Evolutionary conservation across 2,797 vertebrate species (phyloP), one percentile per base, ranked within the genome.

Genomic region (Sardinella longiceps): DNA sequence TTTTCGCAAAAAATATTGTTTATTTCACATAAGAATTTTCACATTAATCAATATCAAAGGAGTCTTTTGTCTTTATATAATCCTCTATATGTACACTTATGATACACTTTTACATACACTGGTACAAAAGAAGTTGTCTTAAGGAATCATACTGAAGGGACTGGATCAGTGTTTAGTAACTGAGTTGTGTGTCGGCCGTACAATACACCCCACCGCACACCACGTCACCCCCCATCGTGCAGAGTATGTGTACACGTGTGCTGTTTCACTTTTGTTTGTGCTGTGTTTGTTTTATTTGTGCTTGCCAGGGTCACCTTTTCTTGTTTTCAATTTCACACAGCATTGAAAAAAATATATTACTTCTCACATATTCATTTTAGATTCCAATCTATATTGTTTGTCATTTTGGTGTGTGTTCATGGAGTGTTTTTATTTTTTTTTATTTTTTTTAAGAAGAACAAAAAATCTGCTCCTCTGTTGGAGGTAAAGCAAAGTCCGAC

Each of bases 1-100:
- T 74, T 74, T 74, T 74, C 66, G 30, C 84, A 95, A 95, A 96
- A 96, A 95, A 95, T 93, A 94, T 91, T 56, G 83, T 95, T 95
- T 94, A 95, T 95, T 96, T 95, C 94, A 94, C 94, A 94, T 93
- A 93, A 91, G 93, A 94, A 92, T 90, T 82, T 95, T 95, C 93
- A 96, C 94, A 95, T 95, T 95, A 91, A 93, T 91, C 92, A 93
- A 95, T 93, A 94, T 95, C 93, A 95, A 95, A 95, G 92, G 85
- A 80, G 58, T 90, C 58, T 94, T 93, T 90, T 82, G 87, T 84
- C 80, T 84, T 86, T 83, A 95, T 95, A 95, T 93, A 95, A 93
- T 95, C 91, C 92, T 90, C 91, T 91, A 92, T 91, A 93, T 93
- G 91, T 93, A 90, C 87, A 88, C 89, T 94, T 92, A 94, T 92